Evolutionary conservation across 2,113 vertebrate species (phyloP).

Genomic region (Hiodon tergisus): DNA sequence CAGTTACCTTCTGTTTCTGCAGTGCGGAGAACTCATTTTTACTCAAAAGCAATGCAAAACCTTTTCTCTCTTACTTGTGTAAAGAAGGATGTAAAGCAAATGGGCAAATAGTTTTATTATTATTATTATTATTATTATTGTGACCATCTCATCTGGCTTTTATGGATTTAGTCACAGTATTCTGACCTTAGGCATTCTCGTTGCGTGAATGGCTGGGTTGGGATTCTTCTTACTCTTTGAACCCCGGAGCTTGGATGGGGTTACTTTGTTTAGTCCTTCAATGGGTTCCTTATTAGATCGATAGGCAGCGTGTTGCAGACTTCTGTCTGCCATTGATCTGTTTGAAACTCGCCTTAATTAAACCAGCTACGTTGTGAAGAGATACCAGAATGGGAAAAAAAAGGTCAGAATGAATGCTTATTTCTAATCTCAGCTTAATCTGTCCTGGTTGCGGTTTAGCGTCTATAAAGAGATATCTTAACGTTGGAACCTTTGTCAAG

Average conservation of each 20-base stretch:
- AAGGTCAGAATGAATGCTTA: slow-evolving; percentile 25
- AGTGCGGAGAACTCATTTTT: no score
- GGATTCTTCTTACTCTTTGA: neutral
- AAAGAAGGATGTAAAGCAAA: no score
- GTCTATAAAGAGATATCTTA: slow-evolving; percentile 22
- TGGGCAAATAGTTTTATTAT: no score
- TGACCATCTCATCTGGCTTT: no score
- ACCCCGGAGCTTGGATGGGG: neutral
- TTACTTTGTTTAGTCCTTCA: slow-evolving; percentile 5
- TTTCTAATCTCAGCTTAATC: slow-evolving; percentile 30
- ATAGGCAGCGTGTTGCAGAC: slow-evolving; percentile 18
- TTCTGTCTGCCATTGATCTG: slow-evolving; percentile 48
- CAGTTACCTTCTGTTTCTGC: no score
- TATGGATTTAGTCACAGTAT: no score
- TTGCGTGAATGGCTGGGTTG: neutral
- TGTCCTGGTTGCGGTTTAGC: slow-evolving; percentile 24
- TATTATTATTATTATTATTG: no score
- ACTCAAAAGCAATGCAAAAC: no score
- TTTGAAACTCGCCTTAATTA: slow-evolving; percentile 42
- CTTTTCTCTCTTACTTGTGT: no score
- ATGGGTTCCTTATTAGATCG: slow-evolving; percentile 22
- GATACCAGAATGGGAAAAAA: slow-evolving; percentile 1
- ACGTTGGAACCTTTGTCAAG: slow-evolving; percentile 20
- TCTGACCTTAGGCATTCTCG: no score
- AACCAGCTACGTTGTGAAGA: slow-evolving; percentile 31